Evolutionary conservation across 2,113 vertebrate genomes (phyloP).

Genomic region (Ailuropoda melanoleuca): DNA sequence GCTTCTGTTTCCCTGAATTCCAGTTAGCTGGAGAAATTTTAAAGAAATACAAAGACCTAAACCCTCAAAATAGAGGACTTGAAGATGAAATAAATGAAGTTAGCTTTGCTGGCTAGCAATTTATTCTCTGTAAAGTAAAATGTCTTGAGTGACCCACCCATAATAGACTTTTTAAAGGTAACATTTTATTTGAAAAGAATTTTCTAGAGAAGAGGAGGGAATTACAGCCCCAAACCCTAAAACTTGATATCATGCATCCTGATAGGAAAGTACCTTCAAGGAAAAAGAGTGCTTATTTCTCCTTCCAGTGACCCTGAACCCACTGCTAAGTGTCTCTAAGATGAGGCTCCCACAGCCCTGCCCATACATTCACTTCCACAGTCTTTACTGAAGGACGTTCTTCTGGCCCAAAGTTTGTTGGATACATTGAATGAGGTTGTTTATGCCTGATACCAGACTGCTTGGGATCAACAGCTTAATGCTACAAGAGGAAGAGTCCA

Average conservation of each 20-base stretch:
- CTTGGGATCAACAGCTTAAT: not conserved
- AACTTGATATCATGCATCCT: not conserved
- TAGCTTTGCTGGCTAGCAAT: not conserved
- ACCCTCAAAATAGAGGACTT: not conserved
- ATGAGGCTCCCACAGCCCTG: not conserved
- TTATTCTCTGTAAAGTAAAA: not conserved
- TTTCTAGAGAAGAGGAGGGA: conserved; percentile 41
- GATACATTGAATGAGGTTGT: not conserved
- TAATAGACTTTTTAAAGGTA: conserved; percentile 19
- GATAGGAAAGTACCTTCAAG: not conserved
- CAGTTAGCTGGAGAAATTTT: not conserved
- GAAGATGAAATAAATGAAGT: not conserved
- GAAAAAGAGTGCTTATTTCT: not conserved
- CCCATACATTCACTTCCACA: not conserved
- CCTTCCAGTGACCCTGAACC: not conserved
- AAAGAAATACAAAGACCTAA: not conserved
- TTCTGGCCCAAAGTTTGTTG: not conserved
- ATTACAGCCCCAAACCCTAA: not conserved
- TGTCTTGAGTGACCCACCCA: not conserved
- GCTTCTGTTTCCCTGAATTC: not conserved
- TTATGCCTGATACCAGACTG: not conserved
- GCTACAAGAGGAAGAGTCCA: not conserved
- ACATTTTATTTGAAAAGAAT: conserved; percentile 56
- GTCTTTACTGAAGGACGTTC: not conserved
- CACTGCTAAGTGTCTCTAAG: no score